Evolutionary conservation across 1,140 invertebrate genomes (phyloP), one percentile per base, ranked within the genome.

Genomic region (Euura lappo): DNA sequence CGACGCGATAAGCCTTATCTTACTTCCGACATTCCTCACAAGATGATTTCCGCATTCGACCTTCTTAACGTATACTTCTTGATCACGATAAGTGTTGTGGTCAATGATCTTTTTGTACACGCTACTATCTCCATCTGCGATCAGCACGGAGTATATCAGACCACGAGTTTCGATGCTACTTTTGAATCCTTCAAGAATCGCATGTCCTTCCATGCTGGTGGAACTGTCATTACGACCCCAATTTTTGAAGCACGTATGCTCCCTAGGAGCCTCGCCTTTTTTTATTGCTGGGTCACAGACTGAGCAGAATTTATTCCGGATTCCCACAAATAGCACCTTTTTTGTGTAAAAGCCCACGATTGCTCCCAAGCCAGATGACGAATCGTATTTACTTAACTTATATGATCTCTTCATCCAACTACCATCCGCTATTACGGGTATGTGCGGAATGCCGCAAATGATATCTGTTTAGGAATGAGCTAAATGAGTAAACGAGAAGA

Each of bases 101-200:
- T 83, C 72, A 45, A 74, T 2, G 13, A 88, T 81, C 70, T 75
- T 79, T 6, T 76, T 73, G 70, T 81, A 84, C 2, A 86, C 83
- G 64, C 76, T 85, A 10, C 82, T 84, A 72, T 89, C 88, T 7
- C 86, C 85, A 79, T 89, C 88, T 4, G 76, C 84, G 74, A 89
- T 83, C 1, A 89, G 44, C 11, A 68, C 70, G 65, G 72, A 76
- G 73, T 88, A 88, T 44, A 84, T 83, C 3, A 88, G 3, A 2
- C 80, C 77, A 28, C 28, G 28, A 28, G 28, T 81, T 72, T 79
- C 64, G 74, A 83, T 70, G 44, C 83, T 83, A 65, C 65, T 4
- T 68, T 78, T 71, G 78, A 86, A 85, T 60, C 88, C 81, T 80
- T 88, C 78, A 64, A 84, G 71, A 28, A 90, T 81, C 11, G 84